These are phyloP conservation scores for Sus scrofa DNA, from an alignment of 2,113 vertebrate genomes.

Conservation along the genomic window T2T-Sscrofa CM000830.6:44510501-44511000, in stretches of 20 bases:
- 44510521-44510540: background rate
- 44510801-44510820: background rate
- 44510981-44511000: background rate
- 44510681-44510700: background rate
- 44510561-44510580: background rate
- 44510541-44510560: constrained; percentile 23
- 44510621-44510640: background rate
- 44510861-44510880: background rate
- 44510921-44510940: background rate
- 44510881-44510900: background rate
- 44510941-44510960: background rate
- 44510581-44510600: constrained; percentile 1
- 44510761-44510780: background rate
- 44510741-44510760: background rate
- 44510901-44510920: background rate
- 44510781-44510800: background rate
- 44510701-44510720: background rate
- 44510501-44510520: background rate
- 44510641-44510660: background rate
- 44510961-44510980: background rate
- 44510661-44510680: background rate
- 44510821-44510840: background rate
- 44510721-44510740: background rate
- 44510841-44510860: constrained; percentile 8
- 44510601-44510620: background rate